These are phyloP conservation scores for Aleiodes leptofemur DNA, from an alignment of 2,888 invertebrate genomes.

Conservation along the genomic window DNA sequence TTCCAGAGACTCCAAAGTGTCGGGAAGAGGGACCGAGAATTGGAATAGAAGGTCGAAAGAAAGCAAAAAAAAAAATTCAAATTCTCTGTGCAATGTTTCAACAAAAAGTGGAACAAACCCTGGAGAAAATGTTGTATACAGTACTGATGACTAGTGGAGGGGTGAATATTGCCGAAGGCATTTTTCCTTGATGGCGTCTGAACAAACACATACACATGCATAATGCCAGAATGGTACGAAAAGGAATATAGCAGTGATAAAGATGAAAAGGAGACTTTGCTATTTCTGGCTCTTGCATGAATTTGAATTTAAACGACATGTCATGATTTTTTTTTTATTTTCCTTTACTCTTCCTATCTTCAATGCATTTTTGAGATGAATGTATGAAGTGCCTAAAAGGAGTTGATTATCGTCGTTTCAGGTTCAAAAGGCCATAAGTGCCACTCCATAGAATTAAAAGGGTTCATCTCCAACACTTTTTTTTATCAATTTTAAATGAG, in stretches of 20 bases:
- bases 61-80: constrained; percentile 4
- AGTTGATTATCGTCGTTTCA: too few species aligned
- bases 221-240: constrained; percentile 5
- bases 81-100: constrained; percentile 1
- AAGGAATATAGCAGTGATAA: constrained; percentile 9
- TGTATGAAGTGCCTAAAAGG: too few species aligned
- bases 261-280: background rate
- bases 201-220: constrained; percentile 25
- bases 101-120: background rate
- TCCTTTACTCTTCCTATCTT: background rate
- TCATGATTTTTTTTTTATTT: background rate
- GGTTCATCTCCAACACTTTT: too few species aligned
- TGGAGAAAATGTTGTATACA: constrained; percentile 8
- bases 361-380: too few species aligned
- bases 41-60: background rate
- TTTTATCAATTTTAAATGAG: too few species aligned
- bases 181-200: constrained; percentile 29
- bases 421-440: too few species aligned
- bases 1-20: background rate
- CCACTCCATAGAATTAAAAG: too few species aligned
- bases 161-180: constrained; percentile 20
- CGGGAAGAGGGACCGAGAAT: background rate
- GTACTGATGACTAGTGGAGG: constrained; percentile 10
- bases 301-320: constrained; percentile 21
- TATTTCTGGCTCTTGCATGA: constrained; percentile 3